Evolutionary conservation across 2,797 vertebrate species (phyloP), one percentile per base, ranked within the genome.

Genomic region (Silurus aristotelis): DNA sequence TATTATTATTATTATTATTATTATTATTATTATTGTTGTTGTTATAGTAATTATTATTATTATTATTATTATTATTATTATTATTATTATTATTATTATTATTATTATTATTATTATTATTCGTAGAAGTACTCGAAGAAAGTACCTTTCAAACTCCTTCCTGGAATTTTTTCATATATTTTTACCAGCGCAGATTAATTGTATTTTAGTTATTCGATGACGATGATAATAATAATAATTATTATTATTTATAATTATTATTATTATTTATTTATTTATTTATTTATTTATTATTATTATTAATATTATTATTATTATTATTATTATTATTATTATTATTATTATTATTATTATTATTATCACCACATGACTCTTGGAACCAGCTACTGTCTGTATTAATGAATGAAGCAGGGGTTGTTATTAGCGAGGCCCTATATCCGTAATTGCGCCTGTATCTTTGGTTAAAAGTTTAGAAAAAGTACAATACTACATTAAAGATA

Each of bases 1-100:
- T 58, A 61, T 66, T 61, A 79, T 61, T 78, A 80, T 58, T 80
- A 75, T 55, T 80, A 86, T 61, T 81, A 71, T 27, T 87, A 75
- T 67, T 87, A 82, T 73, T 84, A 85, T 55, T 67, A 75, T 72
- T 80, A 77, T 71, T 38, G 0, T 38, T 38, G 4, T 38, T 38
- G 38, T 38, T 38, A 0, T 38, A 4, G 38, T 38, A 2, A 5
- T 38, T 38, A 3, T 38, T 4, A 0, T 38, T 38, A 0, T 38
- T 3, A 2, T 31, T 31, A 31, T 31, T 31, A 31, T 31, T 67
- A 78, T 70, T 82, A 60, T 10, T 61, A 55, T 60, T n/a, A 48
- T 15, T 66, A 77, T 48, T 56, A 87, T 68, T 80, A 25, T 75
- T 80, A 9, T 73, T 2, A 38, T 38, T 80, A 25, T 75, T 80